Evolutionary conservation across 1,140 invertebrate species (phyloP).

Genomic region (Drosophila navojoa): DNA sequence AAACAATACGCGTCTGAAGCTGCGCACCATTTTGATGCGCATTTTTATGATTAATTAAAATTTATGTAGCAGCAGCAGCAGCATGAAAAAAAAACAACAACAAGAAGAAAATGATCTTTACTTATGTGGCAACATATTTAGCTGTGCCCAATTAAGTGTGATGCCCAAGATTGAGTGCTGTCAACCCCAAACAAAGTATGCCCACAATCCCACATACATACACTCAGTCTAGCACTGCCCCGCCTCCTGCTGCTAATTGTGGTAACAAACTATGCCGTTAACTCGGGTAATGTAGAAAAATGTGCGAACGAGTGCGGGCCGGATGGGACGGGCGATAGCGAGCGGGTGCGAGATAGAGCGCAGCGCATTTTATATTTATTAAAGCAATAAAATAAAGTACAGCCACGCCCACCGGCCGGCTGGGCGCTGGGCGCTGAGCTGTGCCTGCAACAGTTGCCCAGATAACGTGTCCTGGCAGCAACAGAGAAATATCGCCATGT

Average conservation of each 20-base stretch:
- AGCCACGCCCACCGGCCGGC: slow-evolving; percentile 14
- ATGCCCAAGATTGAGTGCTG: slow-evolving; percentile 36
- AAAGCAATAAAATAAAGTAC: slow-evolving; percentile 82
- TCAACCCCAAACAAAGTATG: neutral
- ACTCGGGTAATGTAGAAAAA: slow-evolving; percentile 3
- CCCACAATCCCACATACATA: neutral
- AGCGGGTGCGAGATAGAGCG: neutral
- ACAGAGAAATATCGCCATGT: slow-evolving; percentile 71
- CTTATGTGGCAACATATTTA: slow-evolving; percentile 38
- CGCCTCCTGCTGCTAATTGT: slow-evolving; percentile 24
- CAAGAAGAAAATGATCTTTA: slow-evolving; percentile 19
- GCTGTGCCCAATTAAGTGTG: slow-evolving; percentile 55
- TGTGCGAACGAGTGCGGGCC: neutral
- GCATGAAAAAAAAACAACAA: neutral
- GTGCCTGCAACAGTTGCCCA: slow-evolving; percentile 31
- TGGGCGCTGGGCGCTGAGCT: neutral
- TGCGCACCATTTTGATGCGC: slow-evolving; percentile 72
- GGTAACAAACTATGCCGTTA: slow-evolving; percentile 27
- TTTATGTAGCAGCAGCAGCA: slow-evolving; percentile 59
- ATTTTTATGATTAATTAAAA: slow-evolving; percentile 81
- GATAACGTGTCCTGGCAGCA: slow-evolving; percentile 64
- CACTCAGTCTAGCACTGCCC: too few relatives aligned
- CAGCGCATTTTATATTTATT: slow-evolving; percentile 80
- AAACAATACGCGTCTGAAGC: slow-evolving; percentile 32
- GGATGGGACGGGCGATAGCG: neutral